Conservation (phyloP, 1,140 invertebrate genomes). For the Cepaea nemoralis region DNA sequence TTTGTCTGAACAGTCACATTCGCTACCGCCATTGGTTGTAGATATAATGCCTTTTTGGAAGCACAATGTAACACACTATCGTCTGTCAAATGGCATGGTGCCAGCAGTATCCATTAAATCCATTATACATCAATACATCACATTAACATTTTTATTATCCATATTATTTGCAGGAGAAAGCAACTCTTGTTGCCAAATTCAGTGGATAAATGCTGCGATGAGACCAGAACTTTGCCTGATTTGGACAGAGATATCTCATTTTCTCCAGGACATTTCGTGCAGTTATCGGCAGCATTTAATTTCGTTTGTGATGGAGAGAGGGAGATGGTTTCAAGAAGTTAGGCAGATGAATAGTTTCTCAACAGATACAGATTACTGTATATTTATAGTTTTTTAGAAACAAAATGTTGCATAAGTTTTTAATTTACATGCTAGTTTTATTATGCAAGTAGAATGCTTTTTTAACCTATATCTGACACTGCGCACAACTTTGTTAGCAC, state of each 20-base stretch:
- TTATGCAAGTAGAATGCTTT: neutral
- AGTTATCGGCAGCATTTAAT: conserved; percentile 34
- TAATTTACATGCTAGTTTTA: neutral
- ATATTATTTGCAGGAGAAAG: conserved; percentile 36
- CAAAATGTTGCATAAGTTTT: neutral
- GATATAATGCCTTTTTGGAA: too few species aligned
- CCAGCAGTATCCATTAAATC: too few species aligned
- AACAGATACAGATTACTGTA: neutral
- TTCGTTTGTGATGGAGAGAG: conserved; percentile 13
- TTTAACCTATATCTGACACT: neutral
- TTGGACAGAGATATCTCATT: conserved; percentile 1
- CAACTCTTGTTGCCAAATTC: conserved; percentile 33
- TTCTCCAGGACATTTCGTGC: conserved; percentile 5
- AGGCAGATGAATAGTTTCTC: neutral
- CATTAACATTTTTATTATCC: too few species aligned
- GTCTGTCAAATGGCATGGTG: too few species aligned
- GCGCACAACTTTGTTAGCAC: neutral
- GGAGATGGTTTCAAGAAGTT: neutral
- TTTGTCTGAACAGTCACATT: too few species aligned
- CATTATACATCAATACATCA: neutral
- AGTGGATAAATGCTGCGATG: conserved; percentile 14
- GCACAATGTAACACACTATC: too few species aligned
- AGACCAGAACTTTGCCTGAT: neutral
- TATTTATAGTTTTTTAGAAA: too few species aligned
- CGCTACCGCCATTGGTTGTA: too few species aligned